A percentile compares a stretch with the other conserved stretches of the same genome.
Conservation (phyloP, 2,888 invertebrate species). For the Phaonia tiefii region DNA sequence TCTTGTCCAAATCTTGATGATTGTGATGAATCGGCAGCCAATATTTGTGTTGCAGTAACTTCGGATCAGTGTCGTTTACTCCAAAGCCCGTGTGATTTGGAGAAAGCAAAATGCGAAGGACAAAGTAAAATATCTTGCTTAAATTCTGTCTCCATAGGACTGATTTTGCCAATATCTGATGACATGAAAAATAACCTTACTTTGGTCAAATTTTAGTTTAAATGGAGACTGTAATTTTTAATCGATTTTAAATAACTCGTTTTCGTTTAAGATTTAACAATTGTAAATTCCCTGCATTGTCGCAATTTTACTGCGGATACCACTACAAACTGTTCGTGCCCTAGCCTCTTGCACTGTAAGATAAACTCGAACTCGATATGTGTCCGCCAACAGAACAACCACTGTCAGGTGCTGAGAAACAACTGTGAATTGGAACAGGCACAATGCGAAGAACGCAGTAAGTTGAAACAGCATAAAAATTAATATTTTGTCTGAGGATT, state of each 20-base stretch:
- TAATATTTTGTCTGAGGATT: too few species aligned
- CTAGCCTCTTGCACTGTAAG: slow-evolving; percentile 33
- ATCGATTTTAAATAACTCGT: neutral
- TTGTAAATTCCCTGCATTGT: too few species aligned
- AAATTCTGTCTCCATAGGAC: too few species aligned
- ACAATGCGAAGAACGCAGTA: slow-evolving; percentile 47
- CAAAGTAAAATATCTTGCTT: slow-evolving; percentile 25
- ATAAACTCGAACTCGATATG: slow-evolving; percentile 29
- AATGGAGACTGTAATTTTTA: neutral
- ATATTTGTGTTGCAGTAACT: slow-evolving; percentile 46
- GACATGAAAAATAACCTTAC: too few species aligned
- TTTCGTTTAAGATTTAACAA: too few species aligned
- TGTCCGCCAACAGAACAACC: neutral
- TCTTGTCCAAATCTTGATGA: slow-evolving; percentile 23
- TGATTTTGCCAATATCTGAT: too few species aligned
- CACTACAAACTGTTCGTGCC: slow-evolving; percentile 26
- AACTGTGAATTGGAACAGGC: slow-evolving; percentile 48
- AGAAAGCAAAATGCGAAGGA: slow-evolving; percentile 43
- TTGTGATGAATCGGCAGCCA: slow-evolving; percentile 38
- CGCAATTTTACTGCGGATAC: too few species aligned
- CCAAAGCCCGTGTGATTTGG: slow-evolving; percentile 36
- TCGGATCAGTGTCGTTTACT: slow-evolving; percentile 30
- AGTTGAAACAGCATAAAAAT: too few species aligned
- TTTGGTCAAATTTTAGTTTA: neutral
- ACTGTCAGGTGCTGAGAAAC: slow-evolving; percentile 28